Evolutionary conservation across 2,113 vertebrate species (phyloP).

Genomic region (Pseudorectes ferrugineus): DNA sequence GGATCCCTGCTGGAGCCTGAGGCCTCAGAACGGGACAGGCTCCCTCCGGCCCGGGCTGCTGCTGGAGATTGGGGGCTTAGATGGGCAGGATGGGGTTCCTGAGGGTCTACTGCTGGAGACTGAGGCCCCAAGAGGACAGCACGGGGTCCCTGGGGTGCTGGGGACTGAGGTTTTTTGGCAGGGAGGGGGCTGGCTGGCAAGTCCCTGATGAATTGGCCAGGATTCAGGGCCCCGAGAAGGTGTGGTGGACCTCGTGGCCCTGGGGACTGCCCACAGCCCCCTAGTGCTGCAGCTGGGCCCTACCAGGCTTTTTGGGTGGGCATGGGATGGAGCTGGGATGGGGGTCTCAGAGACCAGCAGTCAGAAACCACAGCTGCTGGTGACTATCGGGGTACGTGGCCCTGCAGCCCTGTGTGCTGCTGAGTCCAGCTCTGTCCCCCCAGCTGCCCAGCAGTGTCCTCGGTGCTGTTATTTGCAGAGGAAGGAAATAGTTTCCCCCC

Average conservation of each 20-base stretch:
- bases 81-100: background rate
- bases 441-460: background rate
- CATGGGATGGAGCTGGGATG: background rate
- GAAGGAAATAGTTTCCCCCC: background rate
- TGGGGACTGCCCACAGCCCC: background rate
- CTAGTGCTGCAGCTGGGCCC: background rate
- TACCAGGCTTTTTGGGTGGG: fast-evolving
- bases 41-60: background rate
- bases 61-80: background rate
- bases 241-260: too few relatives aligned
- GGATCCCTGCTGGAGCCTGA: background rate
- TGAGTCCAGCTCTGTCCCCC: background rate
- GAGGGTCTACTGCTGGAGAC: background rate
- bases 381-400: fast-evolving
- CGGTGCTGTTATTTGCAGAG: background rate
- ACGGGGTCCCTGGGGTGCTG: background rate
- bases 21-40: background rate
- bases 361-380: background rate
- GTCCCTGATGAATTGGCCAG: fast-evolving
- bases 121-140: background rate
- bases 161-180: fast-evolving
- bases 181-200: background rate
- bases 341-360: fast-evolving
- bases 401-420: background rate
- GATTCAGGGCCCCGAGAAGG: background rate